phyloP scores from a whole-genome alignment of 2,797 vertebrate species.

The Emydoidea blandingii region DNA sequence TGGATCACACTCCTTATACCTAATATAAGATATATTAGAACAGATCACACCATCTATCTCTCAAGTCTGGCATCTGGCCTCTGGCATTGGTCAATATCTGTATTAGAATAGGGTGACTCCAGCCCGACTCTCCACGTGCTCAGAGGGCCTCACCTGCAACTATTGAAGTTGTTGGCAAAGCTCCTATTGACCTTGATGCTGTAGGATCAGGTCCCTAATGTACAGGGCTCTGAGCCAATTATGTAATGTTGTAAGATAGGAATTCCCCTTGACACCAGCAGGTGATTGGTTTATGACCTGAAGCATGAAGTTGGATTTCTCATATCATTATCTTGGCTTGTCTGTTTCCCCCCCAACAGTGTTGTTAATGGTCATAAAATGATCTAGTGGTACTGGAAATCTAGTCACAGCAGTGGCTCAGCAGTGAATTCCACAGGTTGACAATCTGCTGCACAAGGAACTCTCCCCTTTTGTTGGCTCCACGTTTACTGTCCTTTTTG shows the following conservation, averaged over 20 bases:
- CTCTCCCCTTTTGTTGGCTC: neutral
- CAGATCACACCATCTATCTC: neutral
- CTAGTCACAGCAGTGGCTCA: neutral
- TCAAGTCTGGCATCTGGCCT: neutral
- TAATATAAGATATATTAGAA: neutral
- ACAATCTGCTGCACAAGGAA: neutral
- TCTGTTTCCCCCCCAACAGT: neutral
- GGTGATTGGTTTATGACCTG: neutral
- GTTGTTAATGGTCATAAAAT: neutral
- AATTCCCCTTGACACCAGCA: neutral
- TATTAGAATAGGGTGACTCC: neutral
- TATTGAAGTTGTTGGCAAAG: neutral
- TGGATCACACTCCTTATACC: neutral
- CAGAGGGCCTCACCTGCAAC: neutral
- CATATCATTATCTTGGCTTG: neutral
- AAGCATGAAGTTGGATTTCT: neutral
- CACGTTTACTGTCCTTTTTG: neutral
- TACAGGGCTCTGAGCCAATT: neutral
- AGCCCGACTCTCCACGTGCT: neutral
- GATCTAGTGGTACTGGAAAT: neutral
- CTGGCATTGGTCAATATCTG: neutral
- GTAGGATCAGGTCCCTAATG: neutral
- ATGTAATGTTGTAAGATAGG: neutral
- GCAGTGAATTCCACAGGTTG: neutral
- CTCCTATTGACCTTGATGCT: neutral